Percentiles rank a stretch among this genome's conserved stretches.
These are phyloP conservation scores for Hydrolagus affinis DNA, from an alignment of 2,113 vertebrate genomes.

Conservation along the genomic window DNA sequence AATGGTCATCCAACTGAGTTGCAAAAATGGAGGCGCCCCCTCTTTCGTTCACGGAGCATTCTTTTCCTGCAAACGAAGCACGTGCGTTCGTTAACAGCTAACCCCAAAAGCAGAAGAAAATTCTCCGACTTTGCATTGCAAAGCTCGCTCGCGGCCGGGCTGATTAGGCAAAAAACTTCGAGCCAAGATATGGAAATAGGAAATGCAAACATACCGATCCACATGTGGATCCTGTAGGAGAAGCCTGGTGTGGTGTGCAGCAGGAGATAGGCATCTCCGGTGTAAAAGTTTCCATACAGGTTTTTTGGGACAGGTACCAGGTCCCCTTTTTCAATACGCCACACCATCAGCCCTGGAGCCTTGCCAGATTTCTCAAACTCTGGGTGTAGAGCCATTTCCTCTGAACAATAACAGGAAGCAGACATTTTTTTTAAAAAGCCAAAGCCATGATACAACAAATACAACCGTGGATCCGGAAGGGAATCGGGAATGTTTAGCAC, in stretches of 20 bases:
- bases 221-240: conserved; percentile 48
- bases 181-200: neutral
- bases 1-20: conserved; percentile 48
- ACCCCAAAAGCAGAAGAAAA: neutral
- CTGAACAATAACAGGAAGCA: conserved; percentile 32
- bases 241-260: conserved; percentile 43
- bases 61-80: conserved; percentile 39
- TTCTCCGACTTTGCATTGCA: neutral
- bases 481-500: neutral
- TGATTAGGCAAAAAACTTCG: too few relatives aligned
- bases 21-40: conserved; percentile 50
- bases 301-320: conserved; percentile 43
- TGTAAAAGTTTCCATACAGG: conserved; percentile 50
- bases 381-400: conserved; percentile 50
- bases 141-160: too few relatives aligned
- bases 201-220: conserved; percentile 51
- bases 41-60: conserved; percentile 48
- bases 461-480: neutral
- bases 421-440: neutral
- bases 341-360: conserved; percentile 54
- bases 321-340: conserved; percentile 58
- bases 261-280: conserved; percentile 53
- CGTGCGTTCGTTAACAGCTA: neutral
- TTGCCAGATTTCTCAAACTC: conserved; percentile 53
- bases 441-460: neutral